Conservation (phyloP, 1,140 invertebrate species). For the Hormaphis cornu region DNA sequence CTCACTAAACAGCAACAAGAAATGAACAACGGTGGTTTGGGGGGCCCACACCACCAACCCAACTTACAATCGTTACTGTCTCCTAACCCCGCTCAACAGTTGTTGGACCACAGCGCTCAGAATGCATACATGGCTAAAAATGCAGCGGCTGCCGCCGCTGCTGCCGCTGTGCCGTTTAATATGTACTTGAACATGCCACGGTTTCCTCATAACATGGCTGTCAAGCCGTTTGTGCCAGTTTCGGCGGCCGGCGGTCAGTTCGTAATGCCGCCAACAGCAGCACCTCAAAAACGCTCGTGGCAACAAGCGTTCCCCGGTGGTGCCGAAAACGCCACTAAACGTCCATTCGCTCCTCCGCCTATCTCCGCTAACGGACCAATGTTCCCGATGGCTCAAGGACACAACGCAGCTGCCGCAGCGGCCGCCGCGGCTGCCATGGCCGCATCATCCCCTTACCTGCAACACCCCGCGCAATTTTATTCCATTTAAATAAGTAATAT, state of each 20-base stretch:
- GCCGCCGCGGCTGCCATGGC: constrained; percentile 30
- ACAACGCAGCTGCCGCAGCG: constrained; percentile 15
- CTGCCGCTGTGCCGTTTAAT: neutral
- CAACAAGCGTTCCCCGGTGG: constrained; percentile 32
- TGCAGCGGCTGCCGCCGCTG: neutral
- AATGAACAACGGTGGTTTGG: neutral
- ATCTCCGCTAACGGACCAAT: neutral
- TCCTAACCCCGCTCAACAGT: constrained; percentile 9
- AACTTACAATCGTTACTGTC: constrained; percentile 14
- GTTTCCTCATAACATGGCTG: neutral
- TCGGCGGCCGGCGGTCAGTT: constrained; percentile 4
- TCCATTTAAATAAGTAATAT: constrained; percentile 7
- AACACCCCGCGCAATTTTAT: constrained; percentile 19
- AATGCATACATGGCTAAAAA: constrained; percentile 31
- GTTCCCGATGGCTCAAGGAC: constrained; percentile 12
- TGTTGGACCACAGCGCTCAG: neutral
- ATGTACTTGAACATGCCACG: constrained; percentile 19
- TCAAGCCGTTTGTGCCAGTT: constrained; percentile 14
- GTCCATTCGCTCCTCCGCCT: neutral
- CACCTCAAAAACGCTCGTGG: constrained; percentile 33
- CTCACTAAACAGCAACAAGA: constrained; percentile 20
- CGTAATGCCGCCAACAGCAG: neutral
- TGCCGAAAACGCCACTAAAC: constrained; percentile 7
- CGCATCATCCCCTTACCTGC: constrained; percentile 22
- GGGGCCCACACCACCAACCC: neutral